phyloP scores from a whole-genome alignment of 2,888 invertebrate genomes.

The Oxycera nigricornis region DNA sequence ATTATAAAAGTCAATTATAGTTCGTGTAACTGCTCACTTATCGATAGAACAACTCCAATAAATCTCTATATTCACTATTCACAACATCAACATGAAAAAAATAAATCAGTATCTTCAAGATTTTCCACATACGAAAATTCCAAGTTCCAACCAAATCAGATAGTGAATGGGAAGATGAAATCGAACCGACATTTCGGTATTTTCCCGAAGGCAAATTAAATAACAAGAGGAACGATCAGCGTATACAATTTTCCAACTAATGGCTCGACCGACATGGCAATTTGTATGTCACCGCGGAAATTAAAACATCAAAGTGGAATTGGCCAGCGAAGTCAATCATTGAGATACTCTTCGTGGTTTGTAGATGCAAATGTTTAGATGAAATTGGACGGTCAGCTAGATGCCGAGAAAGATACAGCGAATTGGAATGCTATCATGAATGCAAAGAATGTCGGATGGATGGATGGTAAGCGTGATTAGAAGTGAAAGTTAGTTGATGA shows the following conservation, averaged over 20 bases:
- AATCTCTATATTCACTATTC: not conserved
- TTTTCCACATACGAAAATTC: conserved; percentile 18
- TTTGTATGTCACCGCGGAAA: conserved; percentile 40
- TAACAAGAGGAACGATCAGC: conserved; percentile 22
- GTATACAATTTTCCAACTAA: conserved; percentile 39
- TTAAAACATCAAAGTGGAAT: conserved; percentile 37
- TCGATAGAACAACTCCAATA: no score
- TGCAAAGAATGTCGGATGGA: no score
- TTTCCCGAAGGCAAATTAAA: conserved; percentile 29
- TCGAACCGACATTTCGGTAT: conserved; percentile 35
- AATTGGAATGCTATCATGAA: no score
- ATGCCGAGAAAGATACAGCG: no score
- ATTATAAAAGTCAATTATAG: no score
- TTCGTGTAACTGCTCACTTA: no score
- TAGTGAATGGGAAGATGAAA: conserved; percentile 34
- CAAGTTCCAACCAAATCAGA: conserved; percentile 31
- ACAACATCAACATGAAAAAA: not conserved
- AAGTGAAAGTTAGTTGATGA: no score
- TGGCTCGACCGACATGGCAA: conserved; percentile 37
- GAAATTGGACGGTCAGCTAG: no score
- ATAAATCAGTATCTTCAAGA: conserved; percentile 6
- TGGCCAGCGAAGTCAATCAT: conserved; percentile 27
- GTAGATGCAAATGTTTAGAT: no score
- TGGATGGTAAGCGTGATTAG: no score
- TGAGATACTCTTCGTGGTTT: no score